Conservation (phyloP, 2,888 invertebrate genomes). For the Eupithecia inturbata region DNA sequence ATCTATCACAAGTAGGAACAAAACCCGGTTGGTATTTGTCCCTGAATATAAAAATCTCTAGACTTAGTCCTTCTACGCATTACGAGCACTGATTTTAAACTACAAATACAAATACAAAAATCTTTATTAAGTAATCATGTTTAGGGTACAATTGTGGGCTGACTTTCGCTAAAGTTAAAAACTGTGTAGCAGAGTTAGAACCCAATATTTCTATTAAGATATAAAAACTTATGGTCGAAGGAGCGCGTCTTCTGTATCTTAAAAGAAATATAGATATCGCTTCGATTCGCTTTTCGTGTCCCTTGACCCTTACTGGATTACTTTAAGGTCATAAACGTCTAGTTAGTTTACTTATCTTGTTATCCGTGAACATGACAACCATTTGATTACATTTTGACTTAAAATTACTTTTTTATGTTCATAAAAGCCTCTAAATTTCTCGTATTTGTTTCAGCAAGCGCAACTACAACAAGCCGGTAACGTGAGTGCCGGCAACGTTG, state of each 20-base stretch:
- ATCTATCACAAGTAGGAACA: too few relatives aligned
- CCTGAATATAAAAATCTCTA: too few relatives aligned
- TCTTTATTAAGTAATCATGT: too few relatives aligned
- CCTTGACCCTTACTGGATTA: neutral
- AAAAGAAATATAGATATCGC: neutral
- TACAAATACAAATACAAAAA: too few relatives aligned
- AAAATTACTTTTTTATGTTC: neutral
- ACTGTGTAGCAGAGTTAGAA: too few relatives aligned
- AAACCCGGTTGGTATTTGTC: too few relatives aligned
- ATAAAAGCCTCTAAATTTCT: neutral
- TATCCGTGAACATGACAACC: neutral
- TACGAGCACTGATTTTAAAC: too few relatives aligned
- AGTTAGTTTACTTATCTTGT: neutral
- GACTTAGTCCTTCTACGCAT: neutral
- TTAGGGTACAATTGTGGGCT: too few relatives aligned
- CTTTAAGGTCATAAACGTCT: neutral
- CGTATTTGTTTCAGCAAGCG: conserved; percentile 82
- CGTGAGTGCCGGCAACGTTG: conserved; percentile 45
- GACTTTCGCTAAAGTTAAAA: too few relatives aligned
- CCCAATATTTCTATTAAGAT: too few relatives aligned
- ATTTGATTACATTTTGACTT: neutral
- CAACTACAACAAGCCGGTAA: conserved; percentile 85
- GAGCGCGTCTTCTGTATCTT: neutral
- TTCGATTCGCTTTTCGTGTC: neutral
- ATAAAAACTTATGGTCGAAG: neutral